A percentile compares a stretch with the other conserved stretches of the same genome.
Evolutionary conservation across 2,113 vertebrate genomes (phyloP).

Genomic region (Pseudorectes ferrugineus): DNA sequence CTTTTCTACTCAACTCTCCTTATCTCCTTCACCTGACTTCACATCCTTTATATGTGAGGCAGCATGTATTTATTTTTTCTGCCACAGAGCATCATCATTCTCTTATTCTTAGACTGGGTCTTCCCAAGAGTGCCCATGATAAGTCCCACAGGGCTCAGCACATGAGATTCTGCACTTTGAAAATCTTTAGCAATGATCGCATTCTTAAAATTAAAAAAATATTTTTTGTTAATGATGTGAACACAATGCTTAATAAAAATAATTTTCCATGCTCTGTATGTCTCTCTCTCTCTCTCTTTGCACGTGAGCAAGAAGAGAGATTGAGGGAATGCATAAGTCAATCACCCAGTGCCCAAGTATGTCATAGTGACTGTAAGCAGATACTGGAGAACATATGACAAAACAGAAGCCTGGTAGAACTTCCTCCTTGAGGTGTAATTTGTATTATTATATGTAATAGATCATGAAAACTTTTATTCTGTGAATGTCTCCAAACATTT

Average conservation of each 20-base stretch:
- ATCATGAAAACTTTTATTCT: not conserved
- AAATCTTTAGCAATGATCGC: not conserved
- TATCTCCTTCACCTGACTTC: not conserved
- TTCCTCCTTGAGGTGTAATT: not conserved
- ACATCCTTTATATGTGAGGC: not conserved
- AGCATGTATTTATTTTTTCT: not conserved
- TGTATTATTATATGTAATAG: not conserved
- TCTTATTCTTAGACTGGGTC: not conserved
- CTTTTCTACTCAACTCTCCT: not conserved
- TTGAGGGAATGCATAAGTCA: not conserved
- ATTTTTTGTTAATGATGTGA: not conserved
- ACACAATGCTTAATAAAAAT: not conserved
- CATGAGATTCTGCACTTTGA: not conserved
- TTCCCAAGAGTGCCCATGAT: not conserved
- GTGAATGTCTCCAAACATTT: not conserved
- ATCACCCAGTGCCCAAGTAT: not conserved
- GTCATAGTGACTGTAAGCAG: not conserved
- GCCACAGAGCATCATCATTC: not conserved
- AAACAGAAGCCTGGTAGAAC: not conserved
- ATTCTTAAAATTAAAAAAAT: not conserved
- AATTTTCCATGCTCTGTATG: fast-evolving
- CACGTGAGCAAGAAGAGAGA: not conserved
- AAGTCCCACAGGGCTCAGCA: not conserved
- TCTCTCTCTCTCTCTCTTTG: not conserved
- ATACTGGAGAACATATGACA: not conserved